phyloP scores from a whole-genome alignment of 1,140 invertebrate species.

The Battus philenor region DNA sequence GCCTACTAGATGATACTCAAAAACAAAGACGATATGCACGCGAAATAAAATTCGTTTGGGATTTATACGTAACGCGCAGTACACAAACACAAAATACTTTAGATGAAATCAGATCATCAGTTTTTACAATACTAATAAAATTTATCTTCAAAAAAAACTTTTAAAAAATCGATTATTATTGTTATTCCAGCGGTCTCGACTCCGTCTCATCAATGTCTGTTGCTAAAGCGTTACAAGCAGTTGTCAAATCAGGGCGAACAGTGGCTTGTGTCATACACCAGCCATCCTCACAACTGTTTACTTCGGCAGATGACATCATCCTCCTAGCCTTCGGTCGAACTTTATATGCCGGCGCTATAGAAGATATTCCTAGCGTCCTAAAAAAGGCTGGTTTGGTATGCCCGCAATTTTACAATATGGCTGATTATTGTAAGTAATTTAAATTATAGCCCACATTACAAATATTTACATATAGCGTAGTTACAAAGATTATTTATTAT shows the following conservation, averaged over 20 bases:
- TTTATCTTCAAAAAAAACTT: too few relatives aligned
- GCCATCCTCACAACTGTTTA: constrained; percentile 89
- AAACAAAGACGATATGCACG: too few relatives aligned
- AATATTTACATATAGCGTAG: neutral
- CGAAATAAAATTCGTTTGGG: too few relatives aligned
- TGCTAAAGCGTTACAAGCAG: constrained; percentile 79
- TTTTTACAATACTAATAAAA: too few relatives aligned
- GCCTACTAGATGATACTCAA: too few relatives aligned
- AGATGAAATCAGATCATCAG: too few relatives aligned
- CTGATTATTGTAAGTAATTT: constrained; percentile 80
- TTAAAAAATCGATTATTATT: too few relatives aligned
- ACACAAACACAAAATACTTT: neutral
- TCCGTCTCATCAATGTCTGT: constrained; percentile 84
- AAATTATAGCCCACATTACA: neutral
- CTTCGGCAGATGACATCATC: constrained; percentile 80
- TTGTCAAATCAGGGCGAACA: constrained; percentile 85
- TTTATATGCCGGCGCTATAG: constrained; percentile 77
- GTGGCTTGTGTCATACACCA: constrained; percentile 93
- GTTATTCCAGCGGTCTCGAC: constrained; percentile 82
- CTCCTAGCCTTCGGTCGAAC: constrained; percentile 77
- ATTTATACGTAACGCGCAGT: too few relatives aligned
- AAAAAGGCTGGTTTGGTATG: constrained; percentile 75
- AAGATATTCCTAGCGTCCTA: constrained; percentile 73
- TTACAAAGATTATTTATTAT: constrained; percentile 4
- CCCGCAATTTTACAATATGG: constrained; percentile 82